A percentile compares a stretch with the other conserved stretches of the same genome.
Conservation (phyloP, 92 coral and sea anemone species). For the Palythoa grandis region DNA sequence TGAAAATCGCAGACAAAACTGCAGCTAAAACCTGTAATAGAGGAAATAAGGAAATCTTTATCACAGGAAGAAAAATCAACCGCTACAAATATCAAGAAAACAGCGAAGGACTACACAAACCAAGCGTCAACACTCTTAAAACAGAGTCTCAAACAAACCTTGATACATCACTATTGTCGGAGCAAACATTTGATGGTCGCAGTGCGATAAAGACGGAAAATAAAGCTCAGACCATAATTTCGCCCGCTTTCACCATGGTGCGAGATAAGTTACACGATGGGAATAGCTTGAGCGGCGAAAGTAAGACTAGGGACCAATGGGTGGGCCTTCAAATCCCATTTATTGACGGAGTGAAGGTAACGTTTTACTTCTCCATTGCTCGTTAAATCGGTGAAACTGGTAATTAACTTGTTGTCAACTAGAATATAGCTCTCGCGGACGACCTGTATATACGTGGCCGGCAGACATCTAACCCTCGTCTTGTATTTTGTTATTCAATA, state of each 20-base stretch:
- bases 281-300: neutral
- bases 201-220: neutral
- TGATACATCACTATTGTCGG: neutral
- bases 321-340: constrained; percentile 71
- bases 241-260: neutral
- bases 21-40: constrained; percentile 15
- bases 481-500: no score
- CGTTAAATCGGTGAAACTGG: neutral
- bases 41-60: neutral
- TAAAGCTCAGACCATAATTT: neutral
- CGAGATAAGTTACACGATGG: constrained; percentile 16
- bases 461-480: no score
- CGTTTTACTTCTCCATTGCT: neutral
- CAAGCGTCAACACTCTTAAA: neutral
- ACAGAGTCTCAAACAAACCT: neutral
- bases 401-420: neutral
- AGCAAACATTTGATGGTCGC: neutral
- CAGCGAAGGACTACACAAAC: neutral
- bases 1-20: neutral
- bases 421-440: neutral
- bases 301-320: constrained; percentile 45
- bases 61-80: neutral
- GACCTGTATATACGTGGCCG: neutral
- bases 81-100: neutral
- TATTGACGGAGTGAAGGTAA: constrained; percentile 76